phyloP scores from a whole-genome alignment of 1,140 invertebrate species.

The Drosophila baimaii region DNA sequence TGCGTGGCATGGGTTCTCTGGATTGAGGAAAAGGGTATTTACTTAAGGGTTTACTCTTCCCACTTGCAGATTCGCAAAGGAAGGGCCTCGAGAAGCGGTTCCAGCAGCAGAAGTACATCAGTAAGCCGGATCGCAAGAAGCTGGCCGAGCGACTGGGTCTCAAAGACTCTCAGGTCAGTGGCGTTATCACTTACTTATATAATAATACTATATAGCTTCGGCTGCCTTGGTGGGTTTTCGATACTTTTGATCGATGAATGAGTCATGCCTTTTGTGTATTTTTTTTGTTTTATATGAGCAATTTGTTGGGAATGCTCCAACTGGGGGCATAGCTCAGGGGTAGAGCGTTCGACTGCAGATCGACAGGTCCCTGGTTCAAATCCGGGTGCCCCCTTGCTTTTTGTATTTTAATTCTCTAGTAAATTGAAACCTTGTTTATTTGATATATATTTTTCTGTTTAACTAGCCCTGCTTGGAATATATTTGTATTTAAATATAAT shows the following conservation, averaged over 20 bases:
- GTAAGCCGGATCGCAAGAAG: conserved; percentile 98
- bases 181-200: not conserved
- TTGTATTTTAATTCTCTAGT: not conserved
- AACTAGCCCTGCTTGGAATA: no score
- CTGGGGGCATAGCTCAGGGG: conserved; percentile 91
- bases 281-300: not conserved
- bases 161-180: conserved; percentile 95
- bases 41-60: conserved; percentile 22
- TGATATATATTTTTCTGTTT: not conserved
- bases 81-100: conserved; percentile 97
- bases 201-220: not conserved
- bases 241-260: not conserved
- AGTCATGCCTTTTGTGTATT: conserved; percentile 1
- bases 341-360: conserved; percentile 96
- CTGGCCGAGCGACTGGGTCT: conserved; percentile 97
- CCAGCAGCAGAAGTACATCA: conserved; percentile 99
- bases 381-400: conserved; percentile 93
- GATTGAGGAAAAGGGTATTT: no score
- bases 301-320: not conserved
- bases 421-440: not conserved
- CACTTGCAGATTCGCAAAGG: conserved; percentile 94
- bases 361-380: conserved; percentile 97
- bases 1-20: conserved; percentile 65
- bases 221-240: not conserved
- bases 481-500: no score